A percentile compares a stretch with the other conserved stretches of the same genome.
These are phyloP conservation scores for Liopterus haemorrhoidalis DNA, from an alignment of 2,888 invertebrate genomes.

Conservation along the genomic window DNA sequence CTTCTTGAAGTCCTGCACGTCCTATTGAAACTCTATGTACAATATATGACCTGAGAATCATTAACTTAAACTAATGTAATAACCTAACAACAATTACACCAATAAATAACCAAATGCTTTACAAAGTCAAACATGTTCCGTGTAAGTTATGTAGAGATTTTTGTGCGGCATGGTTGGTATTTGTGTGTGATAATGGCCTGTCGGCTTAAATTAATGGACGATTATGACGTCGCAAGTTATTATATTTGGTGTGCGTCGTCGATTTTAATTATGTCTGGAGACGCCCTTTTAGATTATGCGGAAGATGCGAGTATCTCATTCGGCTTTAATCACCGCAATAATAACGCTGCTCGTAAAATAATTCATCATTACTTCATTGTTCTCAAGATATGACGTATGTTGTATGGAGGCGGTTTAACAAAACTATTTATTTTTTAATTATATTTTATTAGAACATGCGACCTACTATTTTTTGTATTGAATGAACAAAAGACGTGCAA, in stretches of 20 bases:
- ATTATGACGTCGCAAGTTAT: constrained; percentile 16
- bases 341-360: no score
- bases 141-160: constrained; percentile 3
- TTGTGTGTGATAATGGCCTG: constrained; percentile 18
- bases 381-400: no score
- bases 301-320: no score
- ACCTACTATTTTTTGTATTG: background rate
- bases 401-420: background rate
- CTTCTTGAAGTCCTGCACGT: no score
- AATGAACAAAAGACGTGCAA: background rate
- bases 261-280: constrained; percentile 16
- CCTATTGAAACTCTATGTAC: no score
- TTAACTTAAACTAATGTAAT: no score
- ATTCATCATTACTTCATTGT: no score
- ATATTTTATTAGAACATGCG: background rate
- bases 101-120: background rate
- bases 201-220: constrained; percentile 17
- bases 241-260: constrained; percentile 18
- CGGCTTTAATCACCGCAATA: no score
- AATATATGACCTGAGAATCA: no score
- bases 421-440: background rate
- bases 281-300: no score
- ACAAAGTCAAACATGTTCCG: background rate
- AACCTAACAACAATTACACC: constrained; percentile 8
- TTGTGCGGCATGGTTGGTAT: constrained; percentile 6